Evolutionary conservation across 2,888 invertebrate genomes (phyloP).

Genomic region (Trachelus troglodyta): DNA sequence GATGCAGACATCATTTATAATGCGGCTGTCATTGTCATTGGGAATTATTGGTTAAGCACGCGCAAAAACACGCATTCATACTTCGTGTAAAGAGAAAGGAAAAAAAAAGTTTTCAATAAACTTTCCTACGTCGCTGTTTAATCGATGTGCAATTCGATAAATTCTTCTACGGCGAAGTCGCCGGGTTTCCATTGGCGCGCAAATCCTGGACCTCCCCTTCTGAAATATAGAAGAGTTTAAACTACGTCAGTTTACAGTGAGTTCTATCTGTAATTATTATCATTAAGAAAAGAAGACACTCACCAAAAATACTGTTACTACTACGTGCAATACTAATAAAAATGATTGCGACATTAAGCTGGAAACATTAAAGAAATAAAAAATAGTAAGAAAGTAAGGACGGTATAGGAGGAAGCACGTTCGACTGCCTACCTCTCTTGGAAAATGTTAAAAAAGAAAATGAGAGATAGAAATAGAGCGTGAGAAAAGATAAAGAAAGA

Average conservation of each 20-base stretch:
- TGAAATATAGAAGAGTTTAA: slow-evolving; percentile 29
- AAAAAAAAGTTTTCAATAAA: background rate
- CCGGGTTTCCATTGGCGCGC: slow-evolving; percentile 28
- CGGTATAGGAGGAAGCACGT: background rate
- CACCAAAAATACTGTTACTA: background rate
- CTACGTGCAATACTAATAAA: background rate
- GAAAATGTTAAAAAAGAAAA: background rate
- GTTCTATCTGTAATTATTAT: background rate
- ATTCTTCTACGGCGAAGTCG: slow-evolving; percentile 6
- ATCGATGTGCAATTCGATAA: background rate
- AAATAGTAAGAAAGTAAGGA: background rate
- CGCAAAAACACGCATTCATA: background rate
- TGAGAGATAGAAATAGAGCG: background rate
- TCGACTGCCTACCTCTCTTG: background rate
- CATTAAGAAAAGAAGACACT: background rate
- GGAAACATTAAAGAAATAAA: background rate
- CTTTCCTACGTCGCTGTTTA: slow-evolving; percentile 1
- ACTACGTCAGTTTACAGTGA: background rate
- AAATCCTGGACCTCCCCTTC: slow-evolving; percentile 32
- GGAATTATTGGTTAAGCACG: background rate
- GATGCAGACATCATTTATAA: background rate
- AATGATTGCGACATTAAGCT: background rate
- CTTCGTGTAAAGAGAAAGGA: background rate
- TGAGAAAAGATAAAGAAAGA: slow-evolving; percentile 5
- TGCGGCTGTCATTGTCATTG: background rate